Percentiles rank a stretch among this genome's conserved stretches.
Evolutionary conservation across 1,140 invertebrate species (phyloP).

Genomic region (Megalopta genalis): DNA sequence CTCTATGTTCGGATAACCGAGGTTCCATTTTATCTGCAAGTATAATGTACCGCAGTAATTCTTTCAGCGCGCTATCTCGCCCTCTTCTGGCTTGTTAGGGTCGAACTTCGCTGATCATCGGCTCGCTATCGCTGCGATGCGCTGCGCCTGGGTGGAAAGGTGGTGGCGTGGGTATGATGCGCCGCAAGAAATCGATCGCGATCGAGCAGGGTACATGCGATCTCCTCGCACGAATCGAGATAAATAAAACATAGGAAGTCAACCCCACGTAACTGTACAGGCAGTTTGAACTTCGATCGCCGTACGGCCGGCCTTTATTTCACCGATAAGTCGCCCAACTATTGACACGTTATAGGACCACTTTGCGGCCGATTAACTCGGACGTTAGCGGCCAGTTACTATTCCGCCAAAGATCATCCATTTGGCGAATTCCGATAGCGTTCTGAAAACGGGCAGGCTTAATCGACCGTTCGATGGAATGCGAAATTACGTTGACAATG

Average conservation of each 20-base stretch:
- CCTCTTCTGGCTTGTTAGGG: neutral
- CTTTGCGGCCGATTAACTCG: constrained; percentile 16
- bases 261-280: constrained; percentile 16
- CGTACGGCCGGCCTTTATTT: constrained; percentile 21
- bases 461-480: constrained; percentile 6
- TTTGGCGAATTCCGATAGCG: neutral
- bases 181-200: constrained; percentile 19
- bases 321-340: constrained; percentile 32
- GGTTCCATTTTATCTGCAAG: no score
- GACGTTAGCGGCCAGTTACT: constrained; percentile 20
- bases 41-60: no score
- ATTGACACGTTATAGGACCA: constrained; percentile 32
- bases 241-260: constrained; percentile 25
- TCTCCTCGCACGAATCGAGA: constrained; percentile 1
- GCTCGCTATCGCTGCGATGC: neutral
- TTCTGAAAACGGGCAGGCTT: neutral
- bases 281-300: constrained; percentile 18
- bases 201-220: constrained; percentile 4
- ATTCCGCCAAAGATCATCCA: neutral
- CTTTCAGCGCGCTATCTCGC: no score
- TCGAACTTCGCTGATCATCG: neutral
- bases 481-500: constrained; percentile 3
- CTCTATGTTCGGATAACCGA: no score
- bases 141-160: neutral
- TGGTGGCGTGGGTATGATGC: neutral